phyloP scores from a whole-genome alignment of 2,113 vertebrate genomes.

The Myotis davidii region DNA sequence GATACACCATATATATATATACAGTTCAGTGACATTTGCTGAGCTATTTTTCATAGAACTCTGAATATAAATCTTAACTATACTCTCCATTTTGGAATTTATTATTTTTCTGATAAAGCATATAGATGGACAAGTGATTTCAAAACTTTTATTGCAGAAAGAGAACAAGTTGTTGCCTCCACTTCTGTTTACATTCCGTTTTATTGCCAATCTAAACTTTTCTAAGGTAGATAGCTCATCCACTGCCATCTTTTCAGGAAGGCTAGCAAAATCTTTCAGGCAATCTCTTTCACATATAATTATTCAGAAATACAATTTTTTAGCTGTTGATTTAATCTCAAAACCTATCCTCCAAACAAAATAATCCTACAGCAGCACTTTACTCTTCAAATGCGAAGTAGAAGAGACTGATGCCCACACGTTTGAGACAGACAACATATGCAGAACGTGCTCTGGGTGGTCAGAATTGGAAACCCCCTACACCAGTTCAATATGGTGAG shows the following conservation, averaged over 20 bases:
- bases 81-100: neutral
- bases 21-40: neutral
- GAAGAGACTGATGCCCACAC: neutral
- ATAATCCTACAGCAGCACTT: neutral
- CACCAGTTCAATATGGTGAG: neutral
- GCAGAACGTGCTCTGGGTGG: neutral
- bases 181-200: neutral
- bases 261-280: neutral
- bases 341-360: constrained; percentile 6
- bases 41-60: neutral
- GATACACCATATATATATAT: neutral
- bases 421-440: neutral
- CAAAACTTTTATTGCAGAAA: neutral
- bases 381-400: neutral
- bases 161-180: neutral
- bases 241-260: constrained; percentile 19
- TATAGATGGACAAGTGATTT: neutral
- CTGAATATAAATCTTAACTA: neutral
- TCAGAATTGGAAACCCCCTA: neutral
- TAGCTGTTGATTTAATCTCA: constrained; percentile 28
- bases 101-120: constrained; percentile 1
- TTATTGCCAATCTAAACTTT: neutral
- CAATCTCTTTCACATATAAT: neutral
- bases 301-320: constrained; percentile 35
- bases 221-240: neutral